phyloP scores from a whole-genome alignment of 2,888 invertebrate species.

The Notodonta dromedarius region DNA sequence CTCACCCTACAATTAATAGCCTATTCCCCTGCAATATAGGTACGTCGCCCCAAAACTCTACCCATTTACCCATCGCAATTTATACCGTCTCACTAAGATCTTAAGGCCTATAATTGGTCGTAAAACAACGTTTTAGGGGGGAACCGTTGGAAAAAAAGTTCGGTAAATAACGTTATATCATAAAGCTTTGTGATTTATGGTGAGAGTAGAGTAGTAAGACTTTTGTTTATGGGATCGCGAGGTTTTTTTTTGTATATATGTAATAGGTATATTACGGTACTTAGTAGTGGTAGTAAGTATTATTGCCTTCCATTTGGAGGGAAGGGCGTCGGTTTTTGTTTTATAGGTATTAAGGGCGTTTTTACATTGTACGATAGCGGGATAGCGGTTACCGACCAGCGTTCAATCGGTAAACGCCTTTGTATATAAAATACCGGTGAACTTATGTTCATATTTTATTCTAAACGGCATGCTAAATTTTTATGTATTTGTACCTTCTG shows the following conservation, averaged over 20 bases:
- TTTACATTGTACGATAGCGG: no score
- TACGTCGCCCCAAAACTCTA: constrained; percentile 24
- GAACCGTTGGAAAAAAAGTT: constrained; percentile 31
- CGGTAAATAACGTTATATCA: constrained; percentile 42
- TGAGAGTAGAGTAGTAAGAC: constrained; percentile 28
- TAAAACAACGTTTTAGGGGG: constrained; percentile 22
- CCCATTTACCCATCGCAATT: constrained; percentile 29
- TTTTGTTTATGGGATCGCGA: constrained; percentile 39
- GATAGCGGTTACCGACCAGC: no score
- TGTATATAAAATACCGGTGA: no score
- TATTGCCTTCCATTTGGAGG: not conserved
- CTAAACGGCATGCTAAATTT: no score
- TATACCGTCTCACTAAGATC: constrained; percentile 37
- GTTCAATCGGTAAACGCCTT: no score
- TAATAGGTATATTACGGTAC: constrained; percentile 27
- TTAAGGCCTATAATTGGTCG: constrained; percentile 38
- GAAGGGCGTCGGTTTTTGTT: not conserved
- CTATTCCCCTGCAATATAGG: constrained; percentile 27
- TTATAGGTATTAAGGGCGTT: not conserved
- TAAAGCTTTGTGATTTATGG: constrained; percentile 39
- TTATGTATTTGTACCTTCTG: no score
- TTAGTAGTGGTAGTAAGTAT: constrained; percentile 10
- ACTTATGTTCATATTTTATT: no score
- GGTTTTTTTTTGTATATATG: constrained; percentile 22
- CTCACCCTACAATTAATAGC: constrained; percentile 2